Evolutionary conservation across 1,140 invertebrate species (phyloP).

Genomic region (Euglossa dilemma): DNA sequence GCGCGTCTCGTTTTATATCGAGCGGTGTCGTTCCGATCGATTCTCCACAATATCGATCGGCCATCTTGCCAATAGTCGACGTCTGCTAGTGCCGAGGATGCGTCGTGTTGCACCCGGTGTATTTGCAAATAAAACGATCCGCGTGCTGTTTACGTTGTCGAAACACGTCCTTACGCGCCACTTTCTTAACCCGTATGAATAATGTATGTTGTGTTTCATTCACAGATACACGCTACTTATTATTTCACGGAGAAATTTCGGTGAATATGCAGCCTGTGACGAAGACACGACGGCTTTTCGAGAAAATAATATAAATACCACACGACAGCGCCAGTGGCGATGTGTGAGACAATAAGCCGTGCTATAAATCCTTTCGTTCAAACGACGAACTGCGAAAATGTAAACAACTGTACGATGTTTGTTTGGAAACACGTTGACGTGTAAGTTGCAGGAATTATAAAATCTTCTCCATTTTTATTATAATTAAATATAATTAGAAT

Average conservation of each 20-base stretch:
- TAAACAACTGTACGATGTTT: no score
- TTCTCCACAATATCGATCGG: no score
- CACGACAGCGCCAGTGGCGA: background rate
- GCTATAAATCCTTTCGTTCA: background rate
- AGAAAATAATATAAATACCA: background rate
- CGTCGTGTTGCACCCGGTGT: background rate
- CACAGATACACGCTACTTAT: background rate
- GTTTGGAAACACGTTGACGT: no score
- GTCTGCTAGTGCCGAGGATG: background rate
- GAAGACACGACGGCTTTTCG: background rate
- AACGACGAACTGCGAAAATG: background rate
- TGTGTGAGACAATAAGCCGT: background rate
- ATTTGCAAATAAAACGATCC: background rate
- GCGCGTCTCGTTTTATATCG: no score
- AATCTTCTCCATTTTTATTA: no score
- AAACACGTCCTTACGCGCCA: slow-evolving; percentile 2
- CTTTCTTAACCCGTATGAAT: slow-evolving; percentile 16
- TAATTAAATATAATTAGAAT: no score
- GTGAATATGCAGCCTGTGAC: background rate
- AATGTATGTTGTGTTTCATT: slow-evolving; percentile 13
- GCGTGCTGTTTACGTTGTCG: background rate
- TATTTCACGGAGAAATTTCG: slow-evolving; percentile 8
- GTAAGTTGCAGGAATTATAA: no score
- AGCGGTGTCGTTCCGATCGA: no score
- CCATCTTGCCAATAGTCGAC: no score